phyloP scores from a whole-genome alignment of 2,113 vertebrate species.

The Xenopus laevis region DNA sequence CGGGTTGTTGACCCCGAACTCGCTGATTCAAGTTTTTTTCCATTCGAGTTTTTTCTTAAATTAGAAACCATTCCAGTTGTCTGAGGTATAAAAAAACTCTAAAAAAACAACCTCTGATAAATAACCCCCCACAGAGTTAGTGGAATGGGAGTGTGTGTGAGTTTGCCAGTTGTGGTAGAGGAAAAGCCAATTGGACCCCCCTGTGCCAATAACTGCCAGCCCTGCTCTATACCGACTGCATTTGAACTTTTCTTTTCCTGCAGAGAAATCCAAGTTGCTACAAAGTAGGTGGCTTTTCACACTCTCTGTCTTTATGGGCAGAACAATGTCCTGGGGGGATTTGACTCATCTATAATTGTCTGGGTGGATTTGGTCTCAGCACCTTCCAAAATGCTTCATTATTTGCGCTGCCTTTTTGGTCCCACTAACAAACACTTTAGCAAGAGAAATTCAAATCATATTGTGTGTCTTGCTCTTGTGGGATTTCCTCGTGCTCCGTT shows the following conservation, averaged over 20 bases:
- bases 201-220: background rate
- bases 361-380: background rate
- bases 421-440: slow-evolving; percentile 13
- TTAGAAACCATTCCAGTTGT: too few species aligned
- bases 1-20: too few species aligned
- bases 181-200: background rate
- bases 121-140: too few species aligned
- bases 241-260: background rate
- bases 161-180: too few species aligned
- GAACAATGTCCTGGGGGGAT: slow-evolving; percentile 14
- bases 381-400: background rate
- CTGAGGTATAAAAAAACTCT: too few species aligned
- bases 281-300: slow-evolving; percentile 1
- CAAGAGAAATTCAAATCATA: background rate
- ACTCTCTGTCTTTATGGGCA: too few species aligned
- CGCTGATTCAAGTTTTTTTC: too few species aligned
- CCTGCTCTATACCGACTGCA: background rate
- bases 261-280: background rate
- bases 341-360: slow-evolving; percentile 1
- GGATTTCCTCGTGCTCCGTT: slow-evolving; percentile 21
- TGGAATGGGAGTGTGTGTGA: too few species aligned
- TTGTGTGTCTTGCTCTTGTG: slow-evolving; percentile 1
- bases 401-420: slow-evolving; percentile 3
- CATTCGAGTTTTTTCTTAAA: too few species aligned
- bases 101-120: too few species aligned